Conservation (phyloP, 1,140 invertebrate genomes). For the Drosophila melanica region DNA sequence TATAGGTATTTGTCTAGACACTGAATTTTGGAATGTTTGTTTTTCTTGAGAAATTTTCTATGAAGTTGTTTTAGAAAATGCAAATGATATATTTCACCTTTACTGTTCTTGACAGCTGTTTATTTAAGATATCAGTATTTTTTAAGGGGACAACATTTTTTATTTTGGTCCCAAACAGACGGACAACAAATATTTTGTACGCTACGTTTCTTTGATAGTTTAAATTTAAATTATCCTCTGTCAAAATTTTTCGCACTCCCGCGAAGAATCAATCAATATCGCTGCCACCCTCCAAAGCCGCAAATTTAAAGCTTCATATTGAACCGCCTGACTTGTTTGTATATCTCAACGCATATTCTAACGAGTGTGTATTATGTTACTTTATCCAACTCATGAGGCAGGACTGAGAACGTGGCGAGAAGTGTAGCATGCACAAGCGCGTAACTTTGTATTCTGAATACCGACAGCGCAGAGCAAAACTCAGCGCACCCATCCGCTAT, state of each 20-base stretch:
- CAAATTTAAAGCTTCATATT: not conserved
- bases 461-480: conserved; percentile 15
- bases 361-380: conserved; percentile 15
- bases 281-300: not conserved
- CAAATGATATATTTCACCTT: too few relatives aligned
- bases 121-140: too few relatives aligned
- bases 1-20: not conserved
- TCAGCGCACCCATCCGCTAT: not conserved
- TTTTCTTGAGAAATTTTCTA: not conserved
- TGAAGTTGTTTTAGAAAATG: too few relatives aligned
- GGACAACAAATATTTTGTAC: not conserved
- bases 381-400: not conserved
- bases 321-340: conserved; percentile 9
- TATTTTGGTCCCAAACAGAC: too few relatives aligned
- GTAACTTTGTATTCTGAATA: conserved; percentile 29
- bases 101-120: too few relatives aligned
- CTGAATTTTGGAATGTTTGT: too few relatives aligned
- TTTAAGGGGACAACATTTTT: too few relatives aligned
- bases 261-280: conserved; percentile 3
- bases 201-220: not conserved
- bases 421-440: conserved; percentile 30
- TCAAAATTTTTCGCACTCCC: not conserved
- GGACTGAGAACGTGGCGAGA: conserved; percentile 1
- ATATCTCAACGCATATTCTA: conserved; percentile 1
- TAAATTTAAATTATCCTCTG: not conserved